Conservation (phyloP, 2,888 invertebrate genomes). For the Criorhina ranunculi region DNA sequence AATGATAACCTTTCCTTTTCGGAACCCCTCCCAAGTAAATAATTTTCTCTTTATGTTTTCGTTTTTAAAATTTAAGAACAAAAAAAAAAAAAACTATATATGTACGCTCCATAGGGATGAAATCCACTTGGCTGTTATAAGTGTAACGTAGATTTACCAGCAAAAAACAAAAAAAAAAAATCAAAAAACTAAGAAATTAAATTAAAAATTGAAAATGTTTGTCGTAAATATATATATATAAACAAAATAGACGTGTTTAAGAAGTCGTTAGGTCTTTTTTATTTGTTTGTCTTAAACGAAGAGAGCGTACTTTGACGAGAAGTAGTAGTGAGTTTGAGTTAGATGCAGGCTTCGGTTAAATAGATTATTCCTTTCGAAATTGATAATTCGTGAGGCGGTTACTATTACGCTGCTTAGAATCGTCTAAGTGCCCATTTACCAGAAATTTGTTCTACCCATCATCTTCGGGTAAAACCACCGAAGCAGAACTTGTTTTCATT, state of each 20-base stretch:
- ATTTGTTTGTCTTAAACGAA: not conserved
- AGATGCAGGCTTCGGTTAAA: too few relatives aligned
- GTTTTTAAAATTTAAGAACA: slow-evolving; percentile 56
- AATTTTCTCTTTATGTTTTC: slow-evolving; percentile 46
- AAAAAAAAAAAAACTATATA: slow-evolving; percentile 2
- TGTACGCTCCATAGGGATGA: slow-evolving; percentile 72
- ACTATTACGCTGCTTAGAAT: too few relatives aligned
- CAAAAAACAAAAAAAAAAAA: slow-evolving; percentile 63
- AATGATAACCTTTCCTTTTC: not conserved
- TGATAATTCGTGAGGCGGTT: too few relatives aligned
- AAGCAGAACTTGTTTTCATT: too few relatives aligned
- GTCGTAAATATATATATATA: slow-evolving; percentile 42
- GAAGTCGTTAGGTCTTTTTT: slow-evolving; percentile 24
- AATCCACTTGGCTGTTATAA: slow-evolving; percentile 80
- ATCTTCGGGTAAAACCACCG: too few relatives aligned
- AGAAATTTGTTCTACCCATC: too few relatives aligned
- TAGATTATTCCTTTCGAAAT: too few relatives aligned
- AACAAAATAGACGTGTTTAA: slow-evolving; percentile 14
- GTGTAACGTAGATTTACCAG: slow-evolving; percentile 75
- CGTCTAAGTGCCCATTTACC: too few relatives aligned
- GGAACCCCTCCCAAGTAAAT: slow-evolving; percentile 7
- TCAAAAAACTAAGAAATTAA: slow-evolving; percentile 42
- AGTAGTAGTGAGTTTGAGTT: not conserved
- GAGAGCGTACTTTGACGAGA: too few relatives aligned
- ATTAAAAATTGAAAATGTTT: slow-evolving; percentile 46